phyloP scores from a whole-genome alignment of 1,140 invertebrate species.

The Dendrolimus punctatus region DNA sequence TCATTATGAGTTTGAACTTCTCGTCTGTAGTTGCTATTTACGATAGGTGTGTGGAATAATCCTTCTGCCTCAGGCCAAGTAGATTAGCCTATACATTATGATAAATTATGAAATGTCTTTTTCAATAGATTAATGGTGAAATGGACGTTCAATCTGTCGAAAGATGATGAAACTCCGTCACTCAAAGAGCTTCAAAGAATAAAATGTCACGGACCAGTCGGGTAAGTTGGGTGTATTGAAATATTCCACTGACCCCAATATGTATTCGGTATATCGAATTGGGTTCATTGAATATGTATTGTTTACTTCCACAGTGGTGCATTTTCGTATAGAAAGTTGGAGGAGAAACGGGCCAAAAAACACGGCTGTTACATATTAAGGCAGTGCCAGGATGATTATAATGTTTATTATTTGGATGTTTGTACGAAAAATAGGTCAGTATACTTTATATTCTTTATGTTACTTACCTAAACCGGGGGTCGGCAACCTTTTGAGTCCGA shows the following conservation, averaged over 20 bases:
- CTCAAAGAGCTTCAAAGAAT: constrained; percentile 79
- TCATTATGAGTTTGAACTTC: too few species aligned
- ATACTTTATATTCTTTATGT: background rate
- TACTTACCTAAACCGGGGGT: too few species aligned
- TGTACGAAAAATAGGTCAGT: constrained; percentile 78
- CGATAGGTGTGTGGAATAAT: too few species aligned
- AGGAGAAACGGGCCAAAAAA: constrained; percentile 82
- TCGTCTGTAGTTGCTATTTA: too few species aligned
- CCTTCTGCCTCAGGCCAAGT: too few species aligned
- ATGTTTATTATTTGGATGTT: constrained; percentile 85
- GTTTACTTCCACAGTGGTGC: constrained; percentile 74
- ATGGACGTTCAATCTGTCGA: constrained; percentile 93
- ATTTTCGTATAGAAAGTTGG: constrained; percentile 88
- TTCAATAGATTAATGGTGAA: constrained; percentile 80
- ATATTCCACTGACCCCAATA: background rate
- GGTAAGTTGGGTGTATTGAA: constrained; percentile 69
- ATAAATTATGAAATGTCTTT: constrained; percentile 1
- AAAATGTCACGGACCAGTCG: constrained; percentile 92
- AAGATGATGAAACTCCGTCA: constrained; percentile 83
- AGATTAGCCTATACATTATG: too few species aligned
- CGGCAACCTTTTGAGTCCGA: too few species aligned
- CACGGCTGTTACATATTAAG: constrained; percentile 86
- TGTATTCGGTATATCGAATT: background rate
- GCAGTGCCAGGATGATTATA: constrained; percentile 85
- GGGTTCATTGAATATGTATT: constrained; percentile 6